A percentile compares a stretch with the other conserved stretches of the same genome.
These are phyloP conservation scores for Otolemur crassicaudatus DNA, from an alignment of 2,797 vertebrate genomes.

Conservation along the genomic window DNA sequence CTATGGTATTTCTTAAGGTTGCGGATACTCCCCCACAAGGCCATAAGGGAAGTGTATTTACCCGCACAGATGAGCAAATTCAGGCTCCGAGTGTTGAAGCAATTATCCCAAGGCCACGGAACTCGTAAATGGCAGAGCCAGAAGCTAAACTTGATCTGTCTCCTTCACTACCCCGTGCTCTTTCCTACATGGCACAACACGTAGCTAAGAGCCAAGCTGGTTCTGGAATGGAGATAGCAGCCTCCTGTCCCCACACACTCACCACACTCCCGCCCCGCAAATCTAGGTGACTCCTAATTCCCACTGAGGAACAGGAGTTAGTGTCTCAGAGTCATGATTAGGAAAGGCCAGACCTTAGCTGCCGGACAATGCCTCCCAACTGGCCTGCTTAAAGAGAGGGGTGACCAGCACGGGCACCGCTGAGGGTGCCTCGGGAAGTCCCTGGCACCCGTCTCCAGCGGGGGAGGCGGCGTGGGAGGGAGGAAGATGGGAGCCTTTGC, in stretches of 20 bases:
- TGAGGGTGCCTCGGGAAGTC: neutral
- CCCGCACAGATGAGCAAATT: neutral
- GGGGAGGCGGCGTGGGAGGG: neutral
- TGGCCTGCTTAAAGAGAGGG: accelerated
- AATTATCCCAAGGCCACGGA: neutral
- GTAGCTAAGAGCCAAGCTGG: neutral
- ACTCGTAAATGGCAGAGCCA: neutral
- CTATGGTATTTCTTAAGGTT: neutral
- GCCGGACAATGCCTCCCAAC: neutral
- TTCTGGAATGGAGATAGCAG: neutral
- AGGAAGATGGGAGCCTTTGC: neutral
- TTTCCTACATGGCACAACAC: neutral
- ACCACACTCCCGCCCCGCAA: too few species aligned
- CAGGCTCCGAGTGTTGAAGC: neutral
- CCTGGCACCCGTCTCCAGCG: neutral
- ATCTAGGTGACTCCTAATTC: too few species aligned
- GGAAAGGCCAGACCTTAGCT: neutral
- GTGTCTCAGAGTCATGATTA: accelerated
- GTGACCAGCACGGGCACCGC: accelerated
- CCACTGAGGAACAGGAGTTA: neutral
- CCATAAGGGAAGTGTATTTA: neutral
- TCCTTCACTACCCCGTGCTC: neutral
- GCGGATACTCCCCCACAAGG: neutral
- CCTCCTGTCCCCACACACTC: neutral
- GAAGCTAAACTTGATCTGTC: neutral